Conservation (phyloP, 2,888 invertebrate species). For the Scaptodrosophila latifasciaeformis region DNA sequence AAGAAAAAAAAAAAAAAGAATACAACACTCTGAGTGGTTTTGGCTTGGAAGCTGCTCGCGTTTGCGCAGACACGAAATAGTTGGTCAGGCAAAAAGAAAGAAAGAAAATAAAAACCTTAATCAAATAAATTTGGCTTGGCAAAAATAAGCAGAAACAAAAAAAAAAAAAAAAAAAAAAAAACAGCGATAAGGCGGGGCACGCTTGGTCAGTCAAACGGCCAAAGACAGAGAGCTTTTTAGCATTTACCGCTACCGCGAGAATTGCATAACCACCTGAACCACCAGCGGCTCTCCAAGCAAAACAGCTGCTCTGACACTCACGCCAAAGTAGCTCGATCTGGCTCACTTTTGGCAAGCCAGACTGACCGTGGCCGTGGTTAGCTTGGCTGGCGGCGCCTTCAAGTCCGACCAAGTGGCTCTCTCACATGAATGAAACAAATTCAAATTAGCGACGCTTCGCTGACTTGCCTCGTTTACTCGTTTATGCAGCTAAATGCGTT, state of each 20-base stretch:
- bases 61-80: too few relatives aligned
- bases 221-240: constrained; percentile 28
- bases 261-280: constrained; percentile 6
- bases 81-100: too few relatives aligned
- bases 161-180: not conserved
- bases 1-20: too few relatives aligned
- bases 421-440: not conserved
- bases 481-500: constrained; percentile 13
- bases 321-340: too few relatives aligned
- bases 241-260: constrained; percentile 9
- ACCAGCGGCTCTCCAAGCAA: not conserved
- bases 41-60: too few relatives aligned
- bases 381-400: too few relatives aligned
- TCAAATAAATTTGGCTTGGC: too few relatives aligned
- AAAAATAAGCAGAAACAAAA: not conserved
- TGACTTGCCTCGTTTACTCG: constrained; percentile 4
- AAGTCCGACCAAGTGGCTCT: too few relatives aligned
- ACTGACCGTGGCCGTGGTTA: too few relatives aligned
- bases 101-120: too few relatives aligned
- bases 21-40: too few relatives aligned
- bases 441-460: constrained; percentile 1
- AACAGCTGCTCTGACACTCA: not conserved
- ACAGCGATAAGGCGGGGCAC: not conserved
- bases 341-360: too few relatives aligned
- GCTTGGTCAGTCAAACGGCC: constrained; percentile 11